phyloP scores from a whole-genome alignment of 2,888 invertebrate genomes.

The Branchinecta sandiegonensis region DNA sequence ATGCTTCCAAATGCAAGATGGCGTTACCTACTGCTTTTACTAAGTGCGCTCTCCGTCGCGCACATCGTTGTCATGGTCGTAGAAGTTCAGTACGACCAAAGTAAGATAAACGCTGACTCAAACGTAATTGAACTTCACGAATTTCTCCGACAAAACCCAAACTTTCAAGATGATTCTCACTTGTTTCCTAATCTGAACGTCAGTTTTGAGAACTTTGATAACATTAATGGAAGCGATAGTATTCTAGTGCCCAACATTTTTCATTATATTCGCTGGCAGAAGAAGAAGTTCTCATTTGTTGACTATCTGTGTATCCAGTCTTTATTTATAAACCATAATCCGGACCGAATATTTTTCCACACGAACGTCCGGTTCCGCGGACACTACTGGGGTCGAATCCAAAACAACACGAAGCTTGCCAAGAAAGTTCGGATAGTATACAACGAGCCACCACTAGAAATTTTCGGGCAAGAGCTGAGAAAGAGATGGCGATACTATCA shows the following conservation, averaged over 20 bases:
- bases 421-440: slow-evolving; percentile 10
- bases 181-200: neutral
- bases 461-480: slow-evolving; percentile 34
- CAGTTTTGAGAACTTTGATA: slow-evolving; percentile 27
- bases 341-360: slow-evolving; percentile 21
- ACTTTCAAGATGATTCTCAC: too few species aligned
- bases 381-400: slow-evolving; percentile 20
- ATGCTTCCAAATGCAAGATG: too few species aligned
- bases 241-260: slow-evolving; percentile 33
- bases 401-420: slow-evolving; percentile 23
- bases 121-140: too few species aligned
- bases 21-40: too few species aligned
- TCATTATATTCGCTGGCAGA: slow-evolving; percentile 31
- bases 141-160: too few species aligned
- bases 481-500: slow-evolving; percentile 32
- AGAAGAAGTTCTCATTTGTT: slow-evolving; percentile 18
- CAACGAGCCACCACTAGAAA: slow-evolving; percentile 31
- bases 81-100: too few species aligned
- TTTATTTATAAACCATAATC: slow-evolving; percentile 17
- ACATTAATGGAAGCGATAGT: slow-evolving; percentile 28
- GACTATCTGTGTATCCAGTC: slow-evolving; percentile 21
- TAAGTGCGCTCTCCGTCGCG: too few species aligned
- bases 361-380: slow-evolving; percentile 20
- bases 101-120: too few species aligned
- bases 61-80: too few species aligned